phyloP scores from a whole-genome alignment of 1,140 invertebrate species.

The Ceratoteleas bidentatus region DNA sequence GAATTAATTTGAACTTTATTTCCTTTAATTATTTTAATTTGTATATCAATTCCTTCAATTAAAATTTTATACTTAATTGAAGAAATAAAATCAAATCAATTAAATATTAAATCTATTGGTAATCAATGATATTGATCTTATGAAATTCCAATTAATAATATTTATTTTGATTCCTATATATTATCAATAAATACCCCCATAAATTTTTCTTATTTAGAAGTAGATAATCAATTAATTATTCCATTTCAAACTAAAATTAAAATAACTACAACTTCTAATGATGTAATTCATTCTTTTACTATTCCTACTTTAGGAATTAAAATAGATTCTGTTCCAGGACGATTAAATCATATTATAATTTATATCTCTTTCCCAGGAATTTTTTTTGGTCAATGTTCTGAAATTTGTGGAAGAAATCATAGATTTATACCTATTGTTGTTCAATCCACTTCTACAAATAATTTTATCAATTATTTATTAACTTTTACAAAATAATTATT shows the following conservation, averaged over 20 bases:
- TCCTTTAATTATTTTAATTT: constrained; percentile 84
- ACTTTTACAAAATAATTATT: background rate
- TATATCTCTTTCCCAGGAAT: constrained; percentile 78
- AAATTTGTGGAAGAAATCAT: constrained; percentile 90
- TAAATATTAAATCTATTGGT: constrained; percentile 84
- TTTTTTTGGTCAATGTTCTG: constrained; percentile 88
- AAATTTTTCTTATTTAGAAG: constrained; percentile 79
- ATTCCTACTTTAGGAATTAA: constrained; percentile 85
- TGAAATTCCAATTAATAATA: constrained; percentile 82
- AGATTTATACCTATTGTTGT: constrained; percentile 89
- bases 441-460: constrained; percentile 77
- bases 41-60: constrained; percentile 87
- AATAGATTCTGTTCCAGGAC: constrained; percentile 85
- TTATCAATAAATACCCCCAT: no score
- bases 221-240: constrained; percentile 81
- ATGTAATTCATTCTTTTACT: constrained; percentile 87
- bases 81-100: constrained; percentile 81
- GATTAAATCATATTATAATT: constrained; percentile 85
- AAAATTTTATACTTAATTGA: constrained; percentile 84
- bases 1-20: constrained; percentile 77
- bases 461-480: background rate
- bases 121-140: constrained; percentile 81
- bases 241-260: constrained; percentile 81
- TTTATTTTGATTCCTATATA: constrained; percentile 86
- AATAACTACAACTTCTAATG: constrained; percentile 83